phyloP scores from a whole-genome alignment of 2,113 vertebrate genomes.

The Campylomormyrus tamandua region DNA sequence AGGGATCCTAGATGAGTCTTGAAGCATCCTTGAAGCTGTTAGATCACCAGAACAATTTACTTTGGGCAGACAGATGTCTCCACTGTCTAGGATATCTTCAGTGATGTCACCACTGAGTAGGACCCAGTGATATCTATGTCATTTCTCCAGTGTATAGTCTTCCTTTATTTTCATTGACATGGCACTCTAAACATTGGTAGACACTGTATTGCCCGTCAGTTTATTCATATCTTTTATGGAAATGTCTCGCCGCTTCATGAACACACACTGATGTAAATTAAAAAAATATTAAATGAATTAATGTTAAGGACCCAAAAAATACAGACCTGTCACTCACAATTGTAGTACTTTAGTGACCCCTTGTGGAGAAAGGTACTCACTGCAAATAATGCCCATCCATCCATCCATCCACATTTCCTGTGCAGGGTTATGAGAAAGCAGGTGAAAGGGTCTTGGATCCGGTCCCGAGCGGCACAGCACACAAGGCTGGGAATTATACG shows the following conservation, averaged over 20 bases:
- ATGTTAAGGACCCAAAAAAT: background rate
- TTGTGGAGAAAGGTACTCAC: background rate
- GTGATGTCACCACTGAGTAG: background rate
- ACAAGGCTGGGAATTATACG: background rate
- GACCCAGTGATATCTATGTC: background rate
- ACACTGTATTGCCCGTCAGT: background rate
- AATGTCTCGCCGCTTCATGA: background rate
- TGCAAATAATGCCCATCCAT: background rate
- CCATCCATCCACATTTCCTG: background rate
- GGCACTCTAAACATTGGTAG: background rate
- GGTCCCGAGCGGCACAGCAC: background rate
- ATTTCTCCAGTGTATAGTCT: background rate
- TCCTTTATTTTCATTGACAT: background rate
- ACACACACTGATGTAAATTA: background rate
- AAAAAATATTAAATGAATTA: background rate
- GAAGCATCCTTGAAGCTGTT: background rate
- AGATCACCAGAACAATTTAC: background rate
- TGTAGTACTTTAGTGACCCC: constrained; percentile 3
- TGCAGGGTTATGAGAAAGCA: background rate
- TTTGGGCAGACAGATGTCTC: background rate
- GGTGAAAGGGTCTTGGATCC: background rate
- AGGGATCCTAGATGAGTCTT: background rate
- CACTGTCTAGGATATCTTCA: no score
- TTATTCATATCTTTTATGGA: background rate
- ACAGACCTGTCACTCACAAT: background rate